Conservation (phyloP, 1,140 invertebrate species). For the Neoseiulus cucumeris region DNA sequence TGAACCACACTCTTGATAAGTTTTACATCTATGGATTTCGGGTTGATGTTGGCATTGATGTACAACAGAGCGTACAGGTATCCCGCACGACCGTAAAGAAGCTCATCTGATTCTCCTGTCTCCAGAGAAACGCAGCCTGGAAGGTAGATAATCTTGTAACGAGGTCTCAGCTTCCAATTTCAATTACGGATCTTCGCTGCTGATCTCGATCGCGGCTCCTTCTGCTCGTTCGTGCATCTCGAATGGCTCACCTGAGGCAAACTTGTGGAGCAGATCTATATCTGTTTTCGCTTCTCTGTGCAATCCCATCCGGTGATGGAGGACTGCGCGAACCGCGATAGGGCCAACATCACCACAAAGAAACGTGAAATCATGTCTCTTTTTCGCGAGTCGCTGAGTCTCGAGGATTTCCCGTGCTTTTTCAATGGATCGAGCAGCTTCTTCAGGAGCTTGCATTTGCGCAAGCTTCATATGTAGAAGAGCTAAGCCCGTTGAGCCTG, state of each 20-base stretch:
- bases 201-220: no score
- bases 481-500: slow-evolving; percentile 28
- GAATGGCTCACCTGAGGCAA: neutral
- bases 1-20: slow-evolving; percentile 28
- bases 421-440: slow-evolving; percentile 21
- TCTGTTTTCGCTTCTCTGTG: slow-evolving; percentile 15
- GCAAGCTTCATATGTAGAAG: slow-evolving; percentile 33
- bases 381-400: slow-evolving; percentile 29
- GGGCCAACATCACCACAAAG: slow-evolving; percentile 56
- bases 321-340: slow-evolving; percentile 42
- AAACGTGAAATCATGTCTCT: slow-evolving; percentile 38
- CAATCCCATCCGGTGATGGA: slow-evolving; percentile 33
- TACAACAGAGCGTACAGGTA: slow-evolving; percentile 57
- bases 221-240: no score
- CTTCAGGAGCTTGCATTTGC: slow-evolving; percentile 20
- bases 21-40: slow-evolving; percentile 20
- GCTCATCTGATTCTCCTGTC: slow-evolving; percentile 46
- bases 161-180: no score
- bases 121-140: neutral
- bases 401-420: slow-evolving; percentile 31
- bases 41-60: slow-evolving; percentile 39
- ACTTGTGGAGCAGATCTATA: slow-evolving; percentile 25
- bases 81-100: slow-evolving; percentile 61
- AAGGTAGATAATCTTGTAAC: no score
- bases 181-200: no score